Percentiles rank a stretch among this genome's conserved stretches.
Conservation (phyloP, 37 sponge, comb jelly and placozoan genomes). For the Ianthella basta region DNA sequence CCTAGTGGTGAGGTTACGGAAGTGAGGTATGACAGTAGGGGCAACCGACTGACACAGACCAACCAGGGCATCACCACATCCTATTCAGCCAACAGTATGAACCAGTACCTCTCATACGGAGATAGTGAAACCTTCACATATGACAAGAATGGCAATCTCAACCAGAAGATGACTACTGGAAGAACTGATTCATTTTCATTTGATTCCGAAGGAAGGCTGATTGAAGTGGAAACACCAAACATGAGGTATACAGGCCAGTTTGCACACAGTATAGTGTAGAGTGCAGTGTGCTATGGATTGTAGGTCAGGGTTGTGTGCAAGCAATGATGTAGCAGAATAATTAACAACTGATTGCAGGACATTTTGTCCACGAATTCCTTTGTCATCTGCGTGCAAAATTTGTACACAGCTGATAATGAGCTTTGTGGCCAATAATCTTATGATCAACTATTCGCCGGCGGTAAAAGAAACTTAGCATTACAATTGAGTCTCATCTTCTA, state of each 20-base stretch:
- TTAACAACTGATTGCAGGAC: too few species aligned
- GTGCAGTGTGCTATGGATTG: too few species aligned
- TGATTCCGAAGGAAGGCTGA: slow-evolving; percentile 41
- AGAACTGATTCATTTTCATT: slow-evolving; percentile 2
- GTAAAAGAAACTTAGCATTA: too few species aligned
- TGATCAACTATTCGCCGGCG: too few species aligned
- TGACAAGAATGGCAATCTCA: slow-evolving; percentile 35
- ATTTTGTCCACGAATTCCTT: too few species aligned
- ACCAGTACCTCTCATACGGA: slow-evolving; percentile 10
- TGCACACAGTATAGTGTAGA: too few species aligned
- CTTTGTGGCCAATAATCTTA: too few species aligned
- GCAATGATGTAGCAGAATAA: too few species aligned
- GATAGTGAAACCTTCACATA: slow-evolving; percentile 10
- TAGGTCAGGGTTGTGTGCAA: too few species aligned
- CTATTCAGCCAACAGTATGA: slow-evolving; percentile 31
- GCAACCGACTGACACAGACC: slow-evolving; percentile 9
- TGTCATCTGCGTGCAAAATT: too few species aligned
- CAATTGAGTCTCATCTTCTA: too few species aligned
- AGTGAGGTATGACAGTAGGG: slow-evolving; percentile 27
- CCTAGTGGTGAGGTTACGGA: slow-evolving; percentile 20
- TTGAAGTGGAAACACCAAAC: slow-evolving; percentile 9
- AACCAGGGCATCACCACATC: not conserved
- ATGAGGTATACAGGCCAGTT: not conserved
- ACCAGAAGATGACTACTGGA: not conserved
- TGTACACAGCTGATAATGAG: too few species aligned